Evolutionary conservation across 2,113 vertebrate species (phyloP).

Genomic region (Aspidoscelis tigris): DNA sequence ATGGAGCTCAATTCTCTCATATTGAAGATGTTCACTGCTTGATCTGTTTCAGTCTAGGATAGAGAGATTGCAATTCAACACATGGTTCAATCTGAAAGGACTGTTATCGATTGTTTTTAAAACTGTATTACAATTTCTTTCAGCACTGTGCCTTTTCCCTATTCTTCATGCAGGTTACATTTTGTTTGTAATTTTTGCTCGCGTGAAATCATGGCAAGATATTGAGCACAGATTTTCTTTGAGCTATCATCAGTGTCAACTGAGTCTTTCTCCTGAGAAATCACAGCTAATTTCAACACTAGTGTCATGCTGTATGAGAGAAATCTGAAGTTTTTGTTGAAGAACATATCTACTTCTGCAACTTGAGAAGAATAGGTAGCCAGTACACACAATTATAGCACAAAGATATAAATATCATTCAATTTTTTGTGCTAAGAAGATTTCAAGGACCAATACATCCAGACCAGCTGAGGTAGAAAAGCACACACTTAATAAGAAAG

Average conservation of each 20-base stretch:
- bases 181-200: background rate
- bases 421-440: conserved; percentile 40
- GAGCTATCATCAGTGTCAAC: conserved; percentile 28
- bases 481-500: no score
- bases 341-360: conserved; percentile 45
- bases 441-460: background rate
- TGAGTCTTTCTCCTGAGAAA: background rate
- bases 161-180: conserved; percentile 12
- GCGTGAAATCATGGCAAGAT: background rate
- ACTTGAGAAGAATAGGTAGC: conserved; percentile 4
- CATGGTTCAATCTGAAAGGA: conserved; percentile 29
- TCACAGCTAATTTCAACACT: conserved; percentile 58
- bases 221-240: conserved; percentile 30
- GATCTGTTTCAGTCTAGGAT: conserved; percentile 21
- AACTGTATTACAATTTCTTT: conserved; percentile 1
- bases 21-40: conserved; percentile 15
- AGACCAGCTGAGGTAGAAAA: no score
- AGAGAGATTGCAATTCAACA: conserved; percentile 39
- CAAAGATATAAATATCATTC: conserved; percentile 42
- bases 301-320: conserved; percentile 16
- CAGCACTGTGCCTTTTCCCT: background rate
- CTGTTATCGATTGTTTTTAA: conserved; percentile 35
- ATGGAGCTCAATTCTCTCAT: background rate
- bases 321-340: conserved; percentile 41
- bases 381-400: background rate